phyloP scores from a whole-genome alignment of 1,140 invertebrate species.

The Hyles vespertilio region DNA sequence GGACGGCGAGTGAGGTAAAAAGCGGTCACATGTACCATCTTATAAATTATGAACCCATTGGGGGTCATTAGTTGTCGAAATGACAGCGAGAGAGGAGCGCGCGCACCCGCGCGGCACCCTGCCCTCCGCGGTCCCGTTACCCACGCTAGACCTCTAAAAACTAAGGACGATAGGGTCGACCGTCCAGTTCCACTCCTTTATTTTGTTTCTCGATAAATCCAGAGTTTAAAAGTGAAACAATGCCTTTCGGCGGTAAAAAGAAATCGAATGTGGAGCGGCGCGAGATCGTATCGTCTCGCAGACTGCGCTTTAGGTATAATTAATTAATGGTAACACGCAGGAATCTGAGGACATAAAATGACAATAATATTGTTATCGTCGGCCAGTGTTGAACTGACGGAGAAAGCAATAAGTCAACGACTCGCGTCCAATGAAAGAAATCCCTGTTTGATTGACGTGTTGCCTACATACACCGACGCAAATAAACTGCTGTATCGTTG shows the following conservation, averaged over 20 bases:
- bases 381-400: conserved; percentile 42
- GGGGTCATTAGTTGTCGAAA: conserved; percentile 62
- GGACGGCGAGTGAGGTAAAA: conserved; percentile 52
- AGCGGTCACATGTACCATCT: conserved; percentile 61
- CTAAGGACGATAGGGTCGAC: conserved; percentile 55
- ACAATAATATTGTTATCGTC: conserved; percentile 52
- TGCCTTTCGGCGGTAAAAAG: conserved; percentile 26
- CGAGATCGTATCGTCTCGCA: conserved; percentile 3
- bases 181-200: conserved; percentile 51
- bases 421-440: conserved; percentile 34
- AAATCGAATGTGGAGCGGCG: conserved; percentile 23
- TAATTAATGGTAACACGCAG: conserved; percentile 20
- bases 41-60: conserved; percentile 63
- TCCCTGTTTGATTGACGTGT: conserved; percentile 21
- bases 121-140: conserved; percentile 48
- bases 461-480: conserved; percentile 11
- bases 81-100: conserved; percentile 35
- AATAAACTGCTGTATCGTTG: conserved; percentile 12
- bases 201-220: conserved; percentile 47
- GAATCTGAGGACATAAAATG: conserved; percentile 22
- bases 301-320: conserved; percentile 18
- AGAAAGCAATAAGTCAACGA: conserved; percentile 57
- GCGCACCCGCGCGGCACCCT: conserved; percentile 6
- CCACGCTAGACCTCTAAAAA: conserved; percentile 44
- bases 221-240: conserved; percentile 31